Evolutionary conservation across 30 jellyfish, hydroid and myxozoan species (phyloP).

Genomic region (Turritopsis dohrnii): DNA sequence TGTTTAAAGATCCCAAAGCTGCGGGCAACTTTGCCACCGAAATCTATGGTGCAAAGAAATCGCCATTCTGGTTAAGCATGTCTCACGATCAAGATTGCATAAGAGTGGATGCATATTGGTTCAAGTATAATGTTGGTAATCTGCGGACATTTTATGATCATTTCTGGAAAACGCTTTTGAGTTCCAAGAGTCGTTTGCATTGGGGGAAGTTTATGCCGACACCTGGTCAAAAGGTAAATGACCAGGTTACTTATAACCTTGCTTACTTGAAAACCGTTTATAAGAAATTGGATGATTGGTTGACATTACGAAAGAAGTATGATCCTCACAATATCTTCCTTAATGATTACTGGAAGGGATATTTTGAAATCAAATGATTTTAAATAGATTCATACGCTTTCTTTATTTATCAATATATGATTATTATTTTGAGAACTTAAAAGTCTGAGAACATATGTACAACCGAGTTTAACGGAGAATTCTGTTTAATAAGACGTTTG

Average conservation of each 20-base stretch:
- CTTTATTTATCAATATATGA: background rate
- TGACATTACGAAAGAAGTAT: background rate
- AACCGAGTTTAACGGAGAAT: too few relatives aligned
- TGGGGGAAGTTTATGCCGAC: conserved; percentile 19
- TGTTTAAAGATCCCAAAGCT: conserved; percentile 12
- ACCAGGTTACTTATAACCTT: background rate
- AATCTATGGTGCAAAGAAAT: conserved; percentile 9
- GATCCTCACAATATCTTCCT: conserved; percentile 15
- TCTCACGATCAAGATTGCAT: background rate
- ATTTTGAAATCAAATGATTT: background rate
- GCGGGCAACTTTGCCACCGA: conserved; percentile 11
- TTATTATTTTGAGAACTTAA: too few relatives aligned
- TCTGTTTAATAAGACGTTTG: too few relatives aligned
- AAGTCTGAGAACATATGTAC: too few relatives aligned
- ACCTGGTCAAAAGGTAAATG: conserved; percentile 8
- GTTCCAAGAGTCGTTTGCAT: background rate
- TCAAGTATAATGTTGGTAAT: background rate
- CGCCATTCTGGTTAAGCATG: conserved; percentile 15
- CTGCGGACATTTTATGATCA: background rate
- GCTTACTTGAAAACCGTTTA: background rate
- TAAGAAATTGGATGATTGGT: conserved; percentile 1
- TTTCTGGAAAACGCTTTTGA: conserved; percentile 17
- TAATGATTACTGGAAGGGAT: conserved; percentile 10
- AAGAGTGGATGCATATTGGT: conserved; percentile 11
- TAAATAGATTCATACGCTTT: background rate